Evolutionary conservation across 2,888 invertebrate genomes (phyloP).

Genomic region (Perithous albicinctus): DNA sequence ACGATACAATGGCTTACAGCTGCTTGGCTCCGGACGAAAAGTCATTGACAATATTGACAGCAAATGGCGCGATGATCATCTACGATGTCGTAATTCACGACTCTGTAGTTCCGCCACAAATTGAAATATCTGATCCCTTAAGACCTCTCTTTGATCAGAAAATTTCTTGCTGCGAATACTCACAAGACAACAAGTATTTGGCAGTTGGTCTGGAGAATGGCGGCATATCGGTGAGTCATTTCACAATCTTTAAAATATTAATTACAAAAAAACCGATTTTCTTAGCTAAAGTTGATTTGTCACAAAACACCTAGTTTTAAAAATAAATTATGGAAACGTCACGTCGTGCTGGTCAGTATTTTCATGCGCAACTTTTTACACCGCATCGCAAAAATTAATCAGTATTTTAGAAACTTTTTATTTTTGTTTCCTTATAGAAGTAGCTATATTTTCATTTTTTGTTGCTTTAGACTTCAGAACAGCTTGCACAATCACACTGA

Average conservation of each 20-base stretch:
- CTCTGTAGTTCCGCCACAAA: constrained; percentile 41
- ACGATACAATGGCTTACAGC: constrained; percentile 71
- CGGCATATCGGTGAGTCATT: constrained; percentile 86
- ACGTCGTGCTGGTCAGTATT: too few species aligned
- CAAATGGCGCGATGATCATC: constrained; percentile 71
- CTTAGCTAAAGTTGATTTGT: too few species aligned
- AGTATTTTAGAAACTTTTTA: too few species aligned
- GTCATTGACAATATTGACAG: constrained; percentile 74
- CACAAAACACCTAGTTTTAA: too few species aligned
- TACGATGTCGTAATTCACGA: constrained; percentile 69
- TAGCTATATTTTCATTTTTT: too few species aligned
- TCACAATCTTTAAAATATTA: not conserved
- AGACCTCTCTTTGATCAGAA: constrained; percentile 59
- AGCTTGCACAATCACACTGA: too few species aligned
- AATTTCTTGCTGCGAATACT: constrained; percentile 82
- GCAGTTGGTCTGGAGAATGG: constrained; percentile 89
- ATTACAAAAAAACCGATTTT: not conserved
- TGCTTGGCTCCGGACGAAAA: constrained; percentile 73
- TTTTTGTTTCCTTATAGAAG: too few species aligned
- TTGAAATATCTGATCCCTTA: constrained; percentile 47
- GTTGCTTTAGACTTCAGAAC: too few species aligned
- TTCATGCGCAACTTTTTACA: too few species aligned
- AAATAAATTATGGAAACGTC: too few species aligned
- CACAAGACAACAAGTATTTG: constrained; percentile 87
- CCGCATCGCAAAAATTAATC: too few species aligned